Evolutionary conservation across 2,113 vertebrate genomes (phyloP).

Genomic region (Engraulis encrasicolus): DNA sequence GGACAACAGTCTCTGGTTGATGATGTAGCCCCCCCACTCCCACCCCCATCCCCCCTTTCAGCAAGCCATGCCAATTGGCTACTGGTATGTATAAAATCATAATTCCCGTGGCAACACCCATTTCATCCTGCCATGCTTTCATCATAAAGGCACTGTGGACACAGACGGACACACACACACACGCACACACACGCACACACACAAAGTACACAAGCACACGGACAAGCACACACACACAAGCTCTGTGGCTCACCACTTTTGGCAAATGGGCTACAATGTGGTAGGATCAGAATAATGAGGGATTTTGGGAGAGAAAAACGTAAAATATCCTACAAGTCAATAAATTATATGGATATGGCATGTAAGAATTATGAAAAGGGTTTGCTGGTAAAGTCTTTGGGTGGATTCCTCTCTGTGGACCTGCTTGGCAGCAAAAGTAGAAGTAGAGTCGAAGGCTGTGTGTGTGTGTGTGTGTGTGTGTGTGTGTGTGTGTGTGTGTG

Average conservation of each 20-base stretch:
- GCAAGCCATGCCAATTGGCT: not conserved
- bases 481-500: no score
- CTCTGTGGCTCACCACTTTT: not conserved
- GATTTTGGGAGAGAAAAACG: not conserved
- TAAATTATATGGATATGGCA: conserved; percentile 9
- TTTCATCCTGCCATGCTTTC: not conserved
- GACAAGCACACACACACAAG: no score
- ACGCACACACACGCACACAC: no score
- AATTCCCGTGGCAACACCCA: not conserved
- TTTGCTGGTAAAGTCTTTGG: not conserved
- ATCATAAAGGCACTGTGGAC: not conserved
- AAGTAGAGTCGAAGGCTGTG: no score
- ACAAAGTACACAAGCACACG: no score
- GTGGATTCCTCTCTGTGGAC: not conserved
- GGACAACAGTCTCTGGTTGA: not conserved
- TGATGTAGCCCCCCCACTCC: not conserved
- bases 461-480: no score
- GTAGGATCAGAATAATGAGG: not conserved
- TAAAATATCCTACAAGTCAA: not conserved
- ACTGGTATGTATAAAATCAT: no score
- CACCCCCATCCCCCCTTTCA: no score
- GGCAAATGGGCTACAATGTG: not conserved
- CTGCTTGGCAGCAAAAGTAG: not conserved
- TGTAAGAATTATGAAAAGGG: not conserved
- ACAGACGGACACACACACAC: no score